These are phyloP conservation scores for Chanos chanos DNA, from an alignment of 2,797 vertebrate species.

Conservation along the genomic window DNA sequence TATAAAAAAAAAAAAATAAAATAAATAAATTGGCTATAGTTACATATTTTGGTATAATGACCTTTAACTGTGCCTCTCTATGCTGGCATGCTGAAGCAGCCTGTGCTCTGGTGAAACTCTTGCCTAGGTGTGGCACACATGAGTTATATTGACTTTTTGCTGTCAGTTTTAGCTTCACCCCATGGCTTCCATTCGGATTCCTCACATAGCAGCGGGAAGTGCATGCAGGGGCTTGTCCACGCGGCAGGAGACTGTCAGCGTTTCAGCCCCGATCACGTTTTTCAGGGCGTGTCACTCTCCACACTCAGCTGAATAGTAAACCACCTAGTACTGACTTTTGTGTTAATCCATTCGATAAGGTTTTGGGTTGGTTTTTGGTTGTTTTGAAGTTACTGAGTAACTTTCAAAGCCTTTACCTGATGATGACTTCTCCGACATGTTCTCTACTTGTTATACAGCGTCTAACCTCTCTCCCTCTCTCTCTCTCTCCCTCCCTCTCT, in stretches of 20 bases:
- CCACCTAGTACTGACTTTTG: background rate
- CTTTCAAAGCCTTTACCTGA: too few relatives aligned
- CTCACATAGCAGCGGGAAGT: conserved; percentile 20
- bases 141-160: background rate
- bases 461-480: background rate
- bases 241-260: background rate
- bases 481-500: background rate
- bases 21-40: too few relatives aligned
- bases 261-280: background rate
- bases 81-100: too few relatives aligned
- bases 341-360: background rate
- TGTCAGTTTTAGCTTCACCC: conserved; percentile 6
- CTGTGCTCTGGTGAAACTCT: too few relatives aligned
- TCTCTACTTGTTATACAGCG: too few relatives aligned
- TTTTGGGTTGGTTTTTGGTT: background rate
- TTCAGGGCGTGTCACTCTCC: background rate
- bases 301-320: background rate
- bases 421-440: too few relatives aligned
- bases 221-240: conserved; percentile 22
- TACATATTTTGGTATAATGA: too few relatives aligned
- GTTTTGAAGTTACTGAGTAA: background rate
- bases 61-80: too few relatives aligned
- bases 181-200: conserved; percentile 36
- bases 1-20: too few relatives aligned
- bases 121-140: too few relatives aligned